These are phyloP conservation scores for Octopus bimaculoides DNA, from an alignment of 1,140 invertebrate species.

Conservation along the genomic window DNA sequence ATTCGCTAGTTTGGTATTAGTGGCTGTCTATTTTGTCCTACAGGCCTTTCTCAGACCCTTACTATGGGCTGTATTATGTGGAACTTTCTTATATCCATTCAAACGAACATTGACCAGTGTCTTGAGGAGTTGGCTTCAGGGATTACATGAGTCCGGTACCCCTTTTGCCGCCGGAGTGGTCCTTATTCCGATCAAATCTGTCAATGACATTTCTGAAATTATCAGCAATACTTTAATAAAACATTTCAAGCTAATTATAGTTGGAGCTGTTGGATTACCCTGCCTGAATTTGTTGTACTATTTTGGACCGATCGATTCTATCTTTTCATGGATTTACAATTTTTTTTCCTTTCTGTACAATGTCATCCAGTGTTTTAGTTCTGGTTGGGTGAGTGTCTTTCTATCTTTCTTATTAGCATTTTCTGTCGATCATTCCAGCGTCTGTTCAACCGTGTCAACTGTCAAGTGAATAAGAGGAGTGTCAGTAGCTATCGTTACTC, in stretches of 20 bases:
- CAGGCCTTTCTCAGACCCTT: constrained; percentile 89
- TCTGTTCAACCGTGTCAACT: too few relatives aligned
- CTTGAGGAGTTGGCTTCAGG: constrained; percentile 68
- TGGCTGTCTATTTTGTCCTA: constrained; percentile 78
- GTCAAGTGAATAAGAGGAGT: too few relatives aligned
- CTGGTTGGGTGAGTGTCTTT: constrained; percentile 50
- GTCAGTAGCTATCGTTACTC: too few relatives aligned
- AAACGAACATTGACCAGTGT: constrained; percentile 73
- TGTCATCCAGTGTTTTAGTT: constrained; percentile 51
- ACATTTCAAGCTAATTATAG: constrained; percentile 47
- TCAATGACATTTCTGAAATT: constrained; percentile 70
- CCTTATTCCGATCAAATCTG: constrained; percentile 70
- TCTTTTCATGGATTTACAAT: constrained; percentile 38
- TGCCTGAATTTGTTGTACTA: constrained; percentile 51
- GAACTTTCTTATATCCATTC: constrained; percentile 84
- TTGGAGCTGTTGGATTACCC: constrained; percentile 38
- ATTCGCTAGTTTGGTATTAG: constrained; percentile 38
- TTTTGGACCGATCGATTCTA: constrained; percentile 47
- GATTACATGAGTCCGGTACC: constrained; percentile 56
- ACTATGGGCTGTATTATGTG: constrained; percentile 90
- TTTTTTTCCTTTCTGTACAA: constrained; percentile 43
- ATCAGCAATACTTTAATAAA: constrained; percentile 62
- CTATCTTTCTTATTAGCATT: neutral
- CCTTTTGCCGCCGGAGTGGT: constrained; percentile 68
- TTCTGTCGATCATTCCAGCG: too few relatives aligned